Conservation (phyloP, 2,888 invertebrate species). For the Rhamphomyia laevipes region DNA sequence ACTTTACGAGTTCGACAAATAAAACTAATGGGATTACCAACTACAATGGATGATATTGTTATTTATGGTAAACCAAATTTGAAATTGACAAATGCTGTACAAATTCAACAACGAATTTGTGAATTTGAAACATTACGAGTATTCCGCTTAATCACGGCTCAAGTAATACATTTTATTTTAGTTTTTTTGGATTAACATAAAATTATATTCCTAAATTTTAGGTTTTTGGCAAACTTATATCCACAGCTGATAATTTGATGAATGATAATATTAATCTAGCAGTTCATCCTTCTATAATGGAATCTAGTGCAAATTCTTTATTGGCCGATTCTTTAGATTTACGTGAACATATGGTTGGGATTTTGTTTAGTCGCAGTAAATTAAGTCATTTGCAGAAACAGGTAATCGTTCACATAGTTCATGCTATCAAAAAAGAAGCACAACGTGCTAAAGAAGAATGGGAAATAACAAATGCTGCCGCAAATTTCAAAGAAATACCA, state of each 20-base stretch:
- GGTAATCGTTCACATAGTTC: conserved; percentile 81
- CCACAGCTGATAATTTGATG: conserved; percentile 43
- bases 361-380: conserved; percentile 87
- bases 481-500: conserved; percentile 22
- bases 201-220: conserved; percentile 26
- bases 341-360: conserved; percentile 92
- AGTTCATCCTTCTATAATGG: conserved; percentile 26
- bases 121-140: conserved; percentile 87
- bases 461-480: conserved; percentile 50
- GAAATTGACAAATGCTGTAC: conserved; percentile 30
- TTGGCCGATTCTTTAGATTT: conserved; percentile 52
- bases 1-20: conserved; percentile 82
- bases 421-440: conserved; percentile 84
- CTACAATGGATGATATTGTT: conserved; percentile 16
- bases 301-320: conserved; percentile 28
- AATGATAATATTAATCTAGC: conserved; percentile 13
- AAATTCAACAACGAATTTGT: conserved; percentile 73
- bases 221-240: conserved; percentile 84
- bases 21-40: conserved; percentile 49
- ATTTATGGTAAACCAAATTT: conserved; percentile 23
- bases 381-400: conserved; percentile 87
- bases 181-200: background rate
- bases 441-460: conserved; percentile 80
- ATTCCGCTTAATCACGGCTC: conserved; percentile 81
- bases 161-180: conserved; percentile 41